A percentile compares a stretch with the other conserved stretches of the same genome.
Evolutionary conservation across 2,797 vertebrate genomes (phyloP).

Genomic region (Enoplosus armatus): DNA sequence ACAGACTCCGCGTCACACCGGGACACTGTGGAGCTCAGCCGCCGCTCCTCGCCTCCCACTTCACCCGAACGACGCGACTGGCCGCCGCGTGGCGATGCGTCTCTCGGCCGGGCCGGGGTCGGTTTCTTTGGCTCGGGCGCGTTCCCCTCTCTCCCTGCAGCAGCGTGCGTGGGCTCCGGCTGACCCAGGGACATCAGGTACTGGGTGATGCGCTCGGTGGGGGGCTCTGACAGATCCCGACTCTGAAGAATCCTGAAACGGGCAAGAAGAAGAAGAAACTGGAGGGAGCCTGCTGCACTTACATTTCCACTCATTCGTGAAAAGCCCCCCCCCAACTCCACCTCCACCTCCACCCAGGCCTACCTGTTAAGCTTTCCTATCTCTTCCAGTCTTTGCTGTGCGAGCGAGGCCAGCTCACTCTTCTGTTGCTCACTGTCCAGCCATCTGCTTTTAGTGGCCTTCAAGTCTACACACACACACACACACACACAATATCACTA

Average conservation of each 20-base stretch:
- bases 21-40: slow-evolving; percentile 69
- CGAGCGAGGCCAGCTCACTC: slow-evolving; percentile 82
- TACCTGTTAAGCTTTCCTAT: slow-evolving; percentile 67
- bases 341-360: not conserved
- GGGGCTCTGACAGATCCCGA: not conserved
- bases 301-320: too few species aligned
- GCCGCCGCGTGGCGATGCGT: accelerated
- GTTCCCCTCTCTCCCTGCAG: slow-evolving; percentile 20
- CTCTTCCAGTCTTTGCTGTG: slow-evolving; percentile 88
- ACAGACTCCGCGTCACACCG: slow-evolving; percentile 82
- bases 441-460: slow-evolving; percentile 82
- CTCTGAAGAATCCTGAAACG: slow-evolving; percentile 50
- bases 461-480: slow-evolving; percentile 84
- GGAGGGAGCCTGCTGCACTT: too few species aligned
- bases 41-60: slow-evolving; percentile 11
- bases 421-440: slow-evolving; percentile 87
- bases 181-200: slow-evolving; percentile 70
- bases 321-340: too few species aligned
- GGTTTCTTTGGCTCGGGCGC: not conserved
- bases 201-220: slow-evolving; percentile 49
- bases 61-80: too few species aligned
- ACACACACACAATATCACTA: slow-evolving; percentile 47
- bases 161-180: accelerated
- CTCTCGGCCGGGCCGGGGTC: slow-evolving; percentile 32
- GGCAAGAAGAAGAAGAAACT: not conserved